These are phyloP conservation scores for Linepithema humile DNA, from an alignment of 1,140 invertebrate species.

Conservation along the genomic window DNA sequence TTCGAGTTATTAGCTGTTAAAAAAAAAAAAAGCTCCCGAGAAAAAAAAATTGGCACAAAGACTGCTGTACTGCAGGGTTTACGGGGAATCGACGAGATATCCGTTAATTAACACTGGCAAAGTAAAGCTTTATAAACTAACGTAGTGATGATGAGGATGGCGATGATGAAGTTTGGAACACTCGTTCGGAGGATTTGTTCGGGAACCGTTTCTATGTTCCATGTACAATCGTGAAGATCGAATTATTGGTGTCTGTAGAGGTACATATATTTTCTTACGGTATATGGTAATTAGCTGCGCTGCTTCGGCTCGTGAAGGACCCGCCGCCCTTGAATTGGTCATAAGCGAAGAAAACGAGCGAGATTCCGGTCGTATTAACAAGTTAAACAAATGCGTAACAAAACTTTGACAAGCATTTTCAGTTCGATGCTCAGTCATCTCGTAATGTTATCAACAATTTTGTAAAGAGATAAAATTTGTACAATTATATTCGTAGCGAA, in stretches of 20 bases:
- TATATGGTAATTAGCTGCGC: slow-evolving; percentile 66
- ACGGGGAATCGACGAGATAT: slow-evolving; percentile 66
- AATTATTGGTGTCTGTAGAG: slow-evolving; percentile 72
- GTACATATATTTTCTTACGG: slow-evolving; percentile 74
- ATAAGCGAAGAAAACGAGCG: neutral
- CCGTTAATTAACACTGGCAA: slow-evolving; percentile 60
- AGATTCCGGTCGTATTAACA: neutral
- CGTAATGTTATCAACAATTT: neutral
- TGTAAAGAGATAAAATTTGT: neutral
- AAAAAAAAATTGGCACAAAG: slow-evolving; percentile 43
- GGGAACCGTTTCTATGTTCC: slow-evolving; percentile 61
- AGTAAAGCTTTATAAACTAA: slow-evolving; percentile 66
- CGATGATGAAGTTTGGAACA: slow-evolving; percentile 29
- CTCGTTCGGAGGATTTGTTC: slow-evolving; percentile 58
- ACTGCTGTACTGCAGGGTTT: slow-evolving; percentile 67
- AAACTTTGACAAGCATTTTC: neutral
- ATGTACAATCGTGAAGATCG: slow-evolving; percentile 65
- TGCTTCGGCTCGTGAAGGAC: slow-evolving; percentile 67
- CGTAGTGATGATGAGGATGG: slow-evolving; percentile 34
- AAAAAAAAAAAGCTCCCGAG: slow-evolving; percentile 16
- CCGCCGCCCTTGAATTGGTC: slow-evolving; percentile 64
- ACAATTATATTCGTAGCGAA: neutral
- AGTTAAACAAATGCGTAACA: slow-evolving; percentile 5
- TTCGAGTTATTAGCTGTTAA: slow-evolving; percentile 52
- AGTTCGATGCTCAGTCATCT: neutral